Conservation (phyloP, 2,113 vertebrate species). For the Dicentrarchus labrax region DNA sequence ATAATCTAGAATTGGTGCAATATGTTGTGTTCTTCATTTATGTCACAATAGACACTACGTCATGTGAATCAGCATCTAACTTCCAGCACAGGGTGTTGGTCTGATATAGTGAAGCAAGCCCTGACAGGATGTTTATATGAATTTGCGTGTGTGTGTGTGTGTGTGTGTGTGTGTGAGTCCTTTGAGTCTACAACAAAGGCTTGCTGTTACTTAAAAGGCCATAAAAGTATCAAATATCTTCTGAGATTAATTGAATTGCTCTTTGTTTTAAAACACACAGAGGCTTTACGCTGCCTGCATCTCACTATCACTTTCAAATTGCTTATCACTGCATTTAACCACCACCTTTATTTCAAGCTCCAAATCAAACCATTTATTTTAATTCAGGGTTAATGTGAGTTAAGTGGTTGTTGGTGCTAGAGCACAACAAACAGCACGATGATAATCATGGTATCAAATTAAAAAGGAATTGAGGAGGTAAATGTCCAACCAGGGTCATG, state of each 20-base stretch:
- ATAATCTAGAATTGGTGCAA: background rate
- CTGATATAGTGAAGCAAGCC: background rate
- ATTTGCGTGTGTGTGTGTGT: background rate
- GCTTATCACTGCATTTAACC: conserved; percentile 28
- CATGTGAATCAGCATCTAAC: background rate
- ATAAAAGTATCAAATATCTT: conserved; percentile 34
- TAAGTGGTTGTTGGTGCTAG: conserved; percentile 22
- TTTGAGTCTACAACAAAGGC: conserved; percentile 11
- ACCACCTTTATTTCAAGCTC: conserved; percentile 32
- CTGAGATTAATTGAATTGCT: background rate
- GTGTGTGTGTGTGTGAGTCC: too few species aligned
- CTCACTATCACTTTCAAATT: conserved; percentile 39
- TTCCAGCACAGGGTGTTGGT: conserved; percentile 8
- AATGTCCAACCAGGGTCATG: background rate
- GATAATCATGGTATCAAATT: conserved; percentile 10
- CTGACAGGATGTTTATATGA: conserved; percentile 13
- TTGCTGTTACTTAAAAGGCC: background rate
- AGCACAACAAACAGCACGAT: background rate
- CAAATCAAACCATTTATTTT: conserved; percentile 47
- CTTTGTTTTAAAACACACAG: background rate
- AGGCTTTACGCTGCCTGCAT: conserved; percentile 10
- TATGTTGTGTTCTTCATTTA: background rate
- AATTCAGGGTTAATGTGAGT: conserved; percentile 49
- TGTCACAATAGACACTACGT: background rate
- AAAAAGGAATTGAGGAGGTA: background rate